phyloP scores from a whole-genome alignment of 2,113 vertebrate genomes.

The Salvelinus sp. region DNA sequence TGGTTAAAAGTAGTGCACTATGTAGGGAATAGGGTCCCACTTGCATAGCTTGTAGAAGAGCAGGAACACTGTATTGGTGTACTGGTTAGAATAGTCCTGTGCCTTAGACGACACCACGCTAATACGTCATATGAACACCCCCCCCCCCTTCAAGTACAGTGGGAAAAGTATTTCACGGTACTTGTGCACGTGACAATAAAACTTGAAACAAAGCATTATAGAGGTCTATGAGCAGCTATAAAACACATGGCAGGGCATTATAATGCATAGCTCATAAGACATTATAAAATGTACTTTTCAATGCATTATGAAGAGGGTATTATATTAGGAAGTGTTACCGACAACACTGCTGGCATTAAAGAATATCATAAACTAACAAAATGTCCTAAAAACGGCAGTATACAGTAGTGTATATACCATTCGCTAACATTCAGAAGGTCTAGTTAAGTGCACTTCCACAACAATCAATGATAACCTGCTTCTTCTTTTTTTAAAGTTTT shows the following conservation, averaged over 20 bases:
- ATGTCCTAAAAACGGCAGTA: neutral
- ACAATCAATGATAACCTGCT: constrained; percentile 31
- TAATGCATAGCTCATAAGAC: no score
- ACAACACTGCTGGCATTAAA: constrained; percentile 75
- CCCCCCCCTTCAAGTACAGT: no score
- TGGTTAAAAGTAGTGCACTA: neutral
- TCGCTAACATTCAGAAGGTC: constrained; percentile 71
- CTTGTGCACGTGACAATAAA: no score
- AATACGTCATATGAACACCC: no score
- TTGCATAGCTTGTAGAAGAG: no score
- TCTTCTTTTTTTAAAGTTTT: neutral
- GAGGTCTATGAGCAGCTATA: no score
- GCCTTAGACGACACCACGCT: constrained; percentile 25
- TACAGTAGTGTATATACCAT: constrained; percentile 58
- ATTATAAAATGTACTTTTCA: no score
- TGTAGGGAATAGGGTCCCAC: constrained; percentile 48
- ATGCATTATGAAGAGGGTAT: no score
- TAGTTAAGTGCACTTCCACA: constrained; percentile 77
- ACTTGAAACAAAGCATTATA: no score
- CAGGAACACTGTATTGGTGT: no score
- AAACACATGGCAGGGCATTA: no score
- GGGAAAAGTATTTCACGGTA: no score
- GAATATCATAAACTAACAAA: constrained; percentile 60
- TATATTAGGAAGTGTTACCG: neutral
- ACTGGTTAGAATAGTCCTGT: constrained; percentile 44